phyloP scores from a whole-genome alignment of 2,888 invertebrate genomes.

The Conchocele bisecta region DNA sequence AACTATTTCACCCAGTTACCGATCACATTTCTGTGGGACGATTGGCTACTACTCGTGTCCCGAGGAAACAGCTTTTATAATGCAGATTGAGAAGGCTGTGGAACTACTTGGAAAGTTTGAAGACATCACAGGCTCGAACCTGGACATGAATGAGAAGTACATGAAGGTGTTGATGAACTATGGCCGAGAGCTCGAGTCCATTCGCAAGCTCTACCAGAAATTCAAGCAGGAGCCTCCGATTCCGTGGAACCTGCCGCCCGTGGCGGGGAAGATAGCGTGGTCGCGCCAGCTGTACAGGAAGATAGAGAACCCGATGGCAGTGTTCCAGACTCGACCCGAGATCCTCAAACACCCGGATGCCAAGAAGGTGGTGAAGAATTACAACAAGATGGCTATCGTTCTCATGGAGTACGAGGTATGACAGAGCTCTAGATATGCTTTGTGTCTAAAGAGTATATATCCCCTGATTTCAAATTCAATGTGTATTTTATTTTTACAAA shows the following conservation, averaged over 20 bases:
- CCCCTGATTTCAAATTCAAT: too few species aligned
- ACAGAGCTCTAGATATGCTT: too few species aligned
- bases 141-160: conserved; percentile 83
- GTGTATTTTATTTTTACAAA: too few species aligned
- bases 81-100: conserved; percentile 82
- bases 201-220: conserved; percentile 89
- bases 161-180: conserved; percentile 81
- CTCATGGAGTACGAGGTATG: conserved; percentile 82
- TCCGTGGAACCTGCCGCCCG: conserved; percentile 94
- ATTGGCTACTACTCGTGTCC: too few species aligned
- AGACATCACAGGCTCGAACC: conserved; percentile 78
- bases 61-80: too few species aligned
- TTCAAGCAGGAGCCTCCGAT: conserved; percentile 95
- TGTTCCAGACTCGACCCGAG: conserved; percentile 81
- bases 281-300: conserved; percentile 91
- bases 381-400: conserved; percentile 83
- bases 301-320: conserved; percentile 91
- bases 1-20: too few species aligned
- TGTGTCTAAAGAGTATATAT: too few species aligned
- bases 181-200: conserved; percentile 93
- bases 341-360: conserved; percentile 81
- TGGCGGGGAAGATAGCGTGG: conserved; percentile 92
- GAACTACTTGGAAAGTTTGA: conserved; percentile 82
- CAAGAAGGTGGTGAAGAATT: conserved; percentile 82
- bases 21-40: too few species aligned